These are phyloP conservation scores for Heloderma charlesbogerti DNA, from an alignment of 2,113 vertebrate genomes.

Conservation along the genomic window DNA sequence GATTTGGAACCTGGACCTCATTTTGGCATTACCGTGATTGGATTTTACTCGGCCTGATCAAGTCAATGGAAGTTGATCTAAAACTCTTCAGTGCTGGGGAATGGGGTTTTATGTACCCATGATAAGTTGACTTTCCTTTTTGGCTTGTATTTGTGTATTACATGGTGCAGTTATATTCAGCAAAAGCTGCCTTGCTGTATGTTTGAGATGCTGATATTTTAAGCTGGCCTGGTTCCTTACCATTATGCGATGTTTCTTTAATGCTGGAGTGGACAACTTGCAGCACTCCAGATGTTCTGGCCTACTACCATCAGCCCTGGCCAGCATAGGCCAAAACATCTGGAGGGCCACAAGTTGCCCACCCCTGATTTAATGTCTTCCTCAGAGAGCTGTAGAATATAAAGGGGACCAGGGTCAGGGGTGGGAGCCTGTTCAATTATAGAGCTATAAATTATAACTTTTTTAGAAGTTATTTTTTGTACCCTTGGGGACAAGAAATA, in stretches of 20 bases:
- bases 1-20: too few relatives aligned
- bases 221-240: background rate
- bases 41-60: background rate
- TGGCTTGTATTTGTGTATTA: background rate
- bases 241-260: background rate
- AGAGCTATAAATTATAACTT: background rate
- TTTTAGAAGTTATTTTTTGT: background rate
- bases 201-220: background rate
- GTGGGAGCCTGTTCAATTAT: background rate
- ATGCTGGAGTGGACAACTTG: too few relatives aligned
- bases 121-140: background rate
- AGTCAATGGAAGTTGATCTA: too few relatives aligned
- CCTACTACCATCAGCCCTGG: too few relatives aligned
- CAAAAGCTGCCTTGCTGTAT: background rate
- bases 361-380: background rate
- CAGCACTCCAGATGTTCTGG: too few relatives aligned
- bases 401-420: too few relatives aligned
- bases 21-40: background rate
- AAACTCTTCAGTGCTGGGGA: background rate
- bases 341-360: too few relatives aligned
- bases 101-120: background rate
- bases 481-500: background rate
- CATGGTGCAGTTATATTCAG: background rate
- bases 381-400: background rate
- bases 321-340: too few relatives aligned